phyloP scores from a whole-genome alignment of 2,797 vertebrate species.

The Hephaestus fuliginosus region DNA sequence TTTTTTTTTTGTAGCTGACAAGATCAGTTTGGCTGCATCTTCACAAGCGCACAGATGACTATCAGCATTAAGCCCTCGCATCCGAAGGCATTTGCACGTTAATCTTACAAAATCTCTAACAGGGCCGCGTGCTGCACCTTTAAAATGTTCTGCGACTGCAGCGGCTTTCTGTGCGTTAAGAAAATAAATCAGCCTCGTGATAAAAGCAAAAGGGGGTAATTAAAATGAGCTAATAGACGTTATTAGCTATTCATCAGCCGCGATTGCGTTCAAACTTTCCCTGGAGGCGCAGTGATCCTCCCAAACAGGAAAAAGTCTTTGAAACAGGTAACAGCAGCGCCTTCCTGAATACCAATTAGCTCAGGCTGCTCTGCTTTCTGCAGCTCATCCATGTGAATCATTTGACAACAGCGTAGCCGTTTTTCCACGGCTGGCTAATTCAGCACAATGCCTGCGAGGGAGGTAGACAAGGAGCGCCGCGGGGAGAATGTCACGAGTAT shows the following conservation, averaged over 20 bases:
- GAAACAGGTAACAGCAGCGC: constrained; percentile 56
- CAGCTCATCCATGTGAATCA: constrained; percentile 64
- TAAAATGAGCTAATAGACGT: constrained; percentile 72
- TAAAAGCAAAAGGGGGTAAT: constrained; percentile 67
- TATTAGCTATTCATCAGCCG: constrained; percentile 74
- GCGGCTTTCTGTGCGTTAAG: constrained; percentile 26
- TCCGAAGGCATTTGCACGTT: constrained; percentile 30
- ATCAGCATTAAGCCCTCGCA: constrained; percentile 35
- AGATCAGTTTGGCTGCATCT: constrained; percentile 43
- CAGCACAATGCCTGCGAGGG: constrained; percentile 58
- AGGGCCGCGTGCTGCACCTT: constrained; percentile 23
- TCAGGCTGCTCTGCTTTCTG: constrained; percentile 25
- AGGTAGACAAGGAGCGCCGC: constrained; percentile 42
- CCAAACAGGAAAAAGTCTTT: constrained; percentile 54
- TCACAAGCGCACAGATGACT: constrained; percentile 17
- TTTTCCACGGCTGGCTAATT: constrained; percentile 67
- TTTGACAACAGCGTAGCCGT: constrained; percentile 66
- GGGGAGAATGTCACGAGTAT: constrained; percentile 67
- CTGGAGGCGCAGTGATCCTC: constrained; percentile 51
- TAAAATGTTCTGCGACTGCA: constrained; percentile 35
- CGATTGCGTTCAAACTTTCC: constrained; percentile 56
- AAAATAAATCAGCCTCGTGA: constrained; percentile 61
- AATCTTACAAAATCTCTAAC: constrained; percentile 50
- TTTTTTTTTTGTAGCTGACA: constrained; percentile 23
- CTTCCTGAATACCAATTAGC: constrained; percentile 72